A percentile compares a stretch with the other conserved stretches of the same genome.
Conservation (phyloP, 2,797 vertebrate genomes). For the Labeo calbasu region DNA sequence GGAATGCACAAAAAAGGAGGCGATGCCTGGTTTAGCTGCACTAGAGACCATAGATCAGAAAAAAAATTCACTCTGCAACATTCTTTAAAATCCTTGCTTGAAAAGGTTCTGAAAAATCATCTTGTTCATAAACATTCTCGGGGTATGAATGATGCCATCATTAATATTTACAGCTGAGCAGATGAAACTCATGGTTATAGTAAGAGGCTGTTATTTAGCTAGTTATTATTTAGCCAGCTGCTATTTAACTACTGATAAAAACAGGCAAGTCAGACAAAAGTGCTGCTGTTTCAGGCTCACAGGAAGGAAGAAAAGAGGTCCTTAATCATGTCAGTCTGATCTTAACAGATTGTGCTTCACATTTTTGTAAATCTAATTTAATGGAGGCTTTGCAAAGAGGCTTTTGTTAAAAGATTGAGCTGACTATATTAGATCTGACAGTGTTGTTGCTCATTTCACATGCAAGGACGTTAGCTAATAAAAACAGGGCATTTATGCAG, state of each 20-base stretch:
- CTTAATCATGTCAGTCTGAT: background rate
- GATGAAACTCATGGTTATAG: background rate
- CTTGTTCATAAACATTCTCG: background rate
- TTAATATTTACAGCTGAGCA: background rate
- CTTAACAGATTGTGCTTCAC: background rate
- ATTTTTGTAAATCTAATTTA: slow-evolving; percentile 5
- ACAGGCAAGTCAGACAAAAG: background rate
- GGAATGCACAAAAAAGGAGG: too few relatives aligned
- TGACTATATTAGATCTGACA: background rate
- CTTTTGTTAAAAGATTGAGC: background rate
- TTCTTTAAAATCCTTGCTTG: too few relatives aligned
- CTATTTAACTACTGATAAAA: background rate
- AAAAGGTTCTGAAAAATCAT: background rate
- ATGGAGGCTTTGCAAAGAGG: background rate
- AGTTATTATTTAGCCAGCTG: background rate
- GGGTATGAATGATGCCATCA: background rate
- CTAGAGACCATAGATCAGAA: too few relatives aligned
- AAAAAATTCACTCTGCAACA: too few relatives aligned
- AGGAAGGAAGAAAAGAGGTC: background rate
- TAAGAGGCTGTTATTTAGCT: background rate
- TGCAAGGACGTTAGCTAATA: background rate
- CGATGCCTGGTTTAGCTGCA: too few relatives aligned
- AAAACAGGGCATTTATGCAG: background rate
- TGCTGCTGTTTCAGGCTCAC: background rate
- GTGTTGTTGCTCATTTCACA: slow-evolving; percentile 10